Conservation (phyloP, 2,797 vertebrate species). For the Pseudocheirus occidentalis region DNA sequence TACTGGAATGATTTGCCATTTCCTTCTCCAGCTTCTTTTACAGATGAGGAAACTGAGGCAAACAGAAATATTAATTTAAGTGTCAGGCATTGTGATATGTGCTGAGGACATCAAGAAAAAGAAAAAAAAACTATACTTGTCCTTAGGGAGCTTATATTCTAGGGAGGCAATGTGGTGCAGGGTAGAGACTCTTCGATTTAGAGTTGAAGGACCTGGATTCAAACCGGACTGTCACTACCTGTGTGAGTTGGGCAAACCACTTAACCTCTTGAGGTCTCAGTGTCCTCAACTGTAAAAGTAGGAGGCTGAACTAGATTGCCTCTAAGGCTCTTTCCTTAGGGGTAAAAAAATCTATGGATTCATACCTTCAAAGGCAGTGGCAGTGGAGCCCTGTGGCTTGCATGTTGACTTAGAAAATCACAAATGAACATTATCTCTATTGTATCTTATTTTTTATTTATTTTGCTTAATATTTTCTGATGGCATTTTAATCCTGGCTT, state of each 20-base stretch:
- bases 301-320: background rate
- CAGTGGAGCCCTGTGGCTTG: background rate
- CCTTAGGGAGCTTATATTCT: background rate
- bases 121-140: background rate
- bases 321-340: background rate
- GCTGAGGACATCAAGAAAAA: background rate
- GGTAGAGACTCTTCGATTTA: background rate
- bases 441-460: background rate
- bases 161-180: background rate
- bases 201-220: background rate
- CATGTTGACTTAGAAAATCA: background rate
- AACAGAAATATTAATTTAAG: background rate
- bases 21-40: background rate
- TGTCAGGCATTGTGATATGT: background rate
- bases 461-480: background rate
- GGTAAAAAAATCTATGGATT: background rate
- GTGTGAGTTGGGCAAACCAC: background rate
- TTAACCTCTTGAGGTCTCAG: background rate
- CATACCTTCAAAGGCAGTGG: background rate
- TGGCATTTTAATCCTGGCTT: background rate
- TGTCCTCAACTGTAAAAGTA: background rate
- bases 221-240: background rate
- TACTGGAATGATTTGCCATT: background rate
- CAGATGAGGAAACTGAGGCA: background rate
- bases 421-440: background rate